Evolutionary conservation across 2,797 vertebrate genomes (phyloP), one percentile per base, ranked within the genome.

Genomic region (Parauchenoglanis ngamensis): DNA sequence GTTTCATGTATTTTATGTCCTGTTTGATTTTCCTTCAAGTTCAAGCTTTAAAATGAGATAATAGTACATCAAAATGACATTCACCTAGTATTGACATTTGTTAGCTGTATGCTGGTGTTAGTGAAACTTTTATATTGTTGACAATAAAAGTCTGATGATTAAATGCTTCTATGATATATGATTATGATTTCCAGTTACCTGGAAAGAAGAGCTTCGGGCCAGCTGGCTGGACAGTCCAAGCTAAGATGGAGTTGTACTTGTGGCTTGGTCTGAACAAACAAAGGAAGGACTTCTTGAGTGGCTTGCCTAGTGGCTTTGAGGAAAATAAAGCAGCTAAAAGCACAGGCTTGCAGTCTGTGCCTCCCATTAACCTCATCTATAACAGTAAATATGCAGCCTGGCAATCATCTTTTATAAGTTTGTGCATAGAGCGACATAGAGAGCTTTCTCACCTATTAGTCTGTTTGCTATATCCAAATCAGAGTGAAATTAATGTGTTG

Each of bases 241-340:
- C 98, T 75, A 99, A 99, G 91, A 94, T 99, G 94, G 98, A 99
- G 94, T 91, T 98, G 75, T 99, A 99, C 92, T 92, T 99, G 87
- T 99, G 98, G 98, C 95, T 99, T 80, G 97, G 98, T 21, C 95
- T 99, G 90, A 98, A 95, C 94, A 99, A 98, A 91, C 98, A 99
- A 78, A 96, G 96, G 87, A 98, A 97, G 90, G 98, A 99, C 90
- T 98, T 98, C 92, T 94, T 99, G 67, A 94, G 91, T 0, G 98
- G 98, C 86, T 94, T 99, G 54, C 98, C 98, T 8, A 98, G 97
- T 0, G 98, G 98, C 46, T 99, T 98, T 10, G 97, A 99, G 92
- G 98, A 99, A 94, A 95, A 96, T 90, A 99, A 96, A 92, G 94
- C 92, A 0, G 78, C 93, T 59, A 96, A 96, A 46, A 94, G 94